These are phyloP conservation scores for Cervus canadensis DNA, from an alignment of 2,113 vertebrate genomes.

Conservation along the genomic window DNA sequence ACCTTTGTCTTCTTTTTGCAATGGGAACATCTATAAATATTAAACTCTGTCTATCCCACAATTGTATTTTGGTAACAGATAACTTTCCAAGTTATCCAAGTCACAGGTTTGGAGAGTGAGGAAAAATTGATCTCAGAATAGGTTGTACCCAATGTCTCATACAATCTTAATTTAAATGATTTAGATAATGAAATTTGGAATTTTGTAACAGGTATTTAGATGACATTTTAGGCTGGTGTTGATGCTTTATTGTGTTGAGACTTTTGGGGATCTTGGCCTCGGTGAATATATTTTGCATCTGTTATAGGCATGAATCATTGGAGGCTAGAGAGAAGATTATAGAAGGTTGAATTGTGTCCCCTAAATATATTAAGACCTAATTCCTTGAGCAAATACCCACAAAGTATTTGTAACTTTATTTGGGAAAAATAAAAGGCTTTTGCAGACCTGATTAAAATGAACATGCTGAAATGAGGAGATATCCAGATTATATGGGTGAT, in stretches of 20 bases:
- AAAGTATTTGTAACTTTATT: background rate
- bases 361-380: background rate
- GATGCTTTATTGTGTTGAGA: background rate
- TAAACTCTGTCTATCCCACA: background rate
- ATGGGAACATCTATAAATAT: background rate
- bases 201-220: background rate
- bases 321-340: background rate
- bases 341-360: background rate
- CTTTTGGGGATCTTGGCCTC: background rate
- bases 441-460: background rate
- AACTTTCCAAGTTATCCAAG: background rate
- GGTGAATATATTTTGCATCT: background rate
- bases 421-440: background rate
- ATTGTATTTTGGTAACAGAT: background rate
- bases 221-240: background rate
- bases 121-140: background rate
- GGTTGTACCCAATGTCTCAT: background rate
- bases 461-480: background rate
- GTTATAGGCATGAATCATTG: background rate
- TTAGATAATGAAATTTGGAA: background rate
- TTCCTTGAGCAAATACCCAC: background rate
- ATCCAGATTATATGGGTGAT: background rate
- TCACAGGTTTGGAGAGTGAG: background rate
- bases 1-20: background rate
- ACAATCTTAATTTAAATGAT: background rate